Conservation (phyloP, 1,140 invertebrate genomes). For the Ips nitidus region DNA sequence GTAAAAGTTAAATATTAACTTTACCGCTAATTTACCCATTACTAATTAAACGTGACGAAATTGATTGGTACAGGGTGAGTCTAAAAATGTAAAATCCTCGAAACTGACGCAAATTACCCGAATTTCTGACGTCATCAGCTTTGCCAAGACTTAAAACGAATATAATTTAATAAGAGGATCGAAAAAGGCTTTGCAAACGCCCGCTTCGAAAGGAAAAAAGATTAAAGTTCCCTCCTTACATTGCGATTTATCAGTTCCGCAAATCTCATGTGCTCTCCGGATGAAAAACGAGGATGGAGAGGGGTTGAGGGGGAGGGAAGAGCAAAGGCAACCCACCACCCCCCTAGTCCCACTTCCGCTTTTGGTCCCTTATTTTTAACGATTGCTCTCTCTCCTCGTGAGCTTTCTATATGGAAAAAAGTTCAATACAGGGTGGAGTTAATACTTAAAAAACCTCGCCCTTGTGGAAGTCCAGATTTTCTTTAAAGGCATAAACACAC, state of each 20-base stretch:
- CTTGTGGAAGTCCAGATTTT: no score
- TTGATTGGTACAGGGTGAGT: no score
- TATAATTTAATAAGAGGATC: slow-evolving; percentile 11
- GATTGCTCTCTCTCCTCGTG: slow-evolving; percentile 19
- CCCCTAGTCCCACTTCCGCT: slow-evolving; percentile 5
- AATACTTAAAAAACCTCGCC: background rate
- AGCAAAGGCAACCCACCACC: slow-evolving; percentile 18
- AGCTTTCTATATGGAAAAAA: slow-evolving; percentile 39
- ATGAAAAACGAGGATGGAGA: slow-evolving; percentile 24
- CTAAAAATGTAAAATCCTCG: no score
- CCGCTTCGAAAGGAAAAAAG: slow-evolving; percentile 17
- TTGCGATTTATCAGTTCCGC: slow-evolving; percentile 37
- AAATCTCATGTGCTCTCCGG: slow-evolving; percentile 34
- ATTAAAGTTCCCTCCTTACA: slow-evolving; percentile 36
- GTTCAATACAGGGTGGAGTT: slow-evolving; percentile 28
- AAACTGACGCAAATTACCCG: no score
- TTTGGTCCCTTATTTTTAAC: slow-evolving; percentile 31
- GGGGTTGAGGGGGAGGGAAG: slow-evolving; percentile 5
- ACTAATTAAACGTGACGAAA: no score
- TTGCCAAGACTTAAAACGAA: background rate
- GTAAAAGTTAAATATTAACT: no score
- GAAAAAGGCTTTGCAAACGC: slow-evolving; percentile 17
- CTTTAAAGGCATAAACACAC: no score
- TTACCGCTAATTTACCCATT: no score
- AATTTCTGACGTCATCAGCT: no score